A percentile compares a stretch with the other conserved stretches of the same genome.
Evolutionary conservation across 2,113 vertebrate genomes (phyloP).

Genomic region (Melanotaenia duboulayi): DNA sequence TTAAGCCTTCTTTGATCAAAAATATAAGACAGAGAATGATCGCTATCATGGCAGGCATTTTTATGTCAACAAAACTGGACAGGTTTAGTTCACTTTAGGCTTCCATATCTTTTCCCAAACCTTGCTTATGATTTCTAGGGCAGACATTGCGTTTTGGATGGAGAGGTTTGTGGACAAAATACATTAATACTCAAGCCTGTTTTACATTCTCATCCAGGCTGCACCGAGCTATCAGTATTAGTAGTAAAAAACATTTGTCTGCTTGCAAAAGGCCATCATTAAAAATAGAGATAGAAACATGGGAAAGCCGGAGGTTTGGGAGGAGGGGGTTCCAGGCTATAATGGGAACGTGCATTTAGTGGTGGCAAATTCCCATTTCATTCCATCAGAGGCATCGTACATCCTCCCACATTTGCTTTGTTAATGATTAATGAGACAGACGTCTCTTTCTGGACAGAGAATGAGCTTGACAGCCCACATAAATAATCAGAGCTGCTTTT

Average conservation of each 20-base stretch:
- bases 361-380: slow-evolving; percentile 45
- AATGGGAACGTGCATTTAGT: slow-evolving; percentile 15
- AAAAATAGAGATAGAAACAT: slow-evolving; percentile 42
- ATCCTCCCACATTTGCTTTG: slow-evolving; percentile 14
- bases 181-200: slow-evolving; percentile 54
- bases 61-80: slow-evolving; percentile 32
- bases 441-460: slow-evolving; percentile 47
- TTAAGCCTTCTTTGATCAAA: slow-evolving; percentile 11
- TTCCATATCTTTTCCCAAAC: slow-evolving; percentile 14
- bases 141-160: slow-evolving; percentile 39
- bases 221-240: slow-evolving; percentile 44
- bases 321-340: neutral
- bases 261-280: slow-evolving; percentile 57
- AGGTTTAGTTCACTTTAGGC: slow-evolving; percentile 36
- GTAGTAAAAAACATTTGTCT: slow-evolving; percentile 48
- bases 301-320: neutral
- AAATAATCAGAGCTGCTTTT: slow-evolving; percentile 59
- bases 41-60: slow-evolving; percentile 29
- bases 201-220: slow-evolving; percentile 63
- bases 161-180: slow-evolving; percentile 52
- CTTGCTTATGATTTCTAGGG: slow-evolving; percentile 58
- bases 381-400: slow-evolving; percentile 22
- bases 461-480: slow-evolving; percentile 37
- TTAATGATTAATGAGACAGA: slow-evolving; percentile 64
- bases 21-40: slow-evolving; percentile 5